These are phyloP conservation scores for Tympanuchus pallidicinctus DNA, from an alignment of 2,113 vertebrate species.

Conservation along the genomic window DNA sequence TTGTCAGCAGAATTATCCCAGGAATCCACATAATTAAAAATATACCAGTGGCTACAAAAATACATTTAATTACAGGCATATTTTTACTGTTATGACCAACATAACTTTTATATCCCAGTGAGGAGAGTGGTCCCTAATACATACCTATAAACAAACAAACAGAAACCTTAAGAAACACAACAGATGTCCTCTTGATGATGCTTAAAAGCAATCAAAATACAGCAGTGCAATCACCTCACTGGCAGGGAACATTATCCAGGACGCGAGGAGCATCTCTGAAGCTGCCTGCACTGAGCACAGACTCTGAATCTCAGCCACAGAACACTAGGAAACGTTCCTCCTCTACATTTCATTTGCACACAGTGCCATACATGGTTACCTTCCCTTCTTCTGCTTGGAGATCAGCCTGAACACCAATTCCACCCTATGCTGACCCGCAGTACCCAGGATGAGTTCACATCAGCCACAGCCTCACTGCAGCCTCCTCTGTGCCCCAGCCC, in stretches of 20 bases:
- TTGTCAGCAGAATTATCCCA: not conserved
- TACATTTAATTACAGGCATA: not conserved
- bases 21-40: not conserved
- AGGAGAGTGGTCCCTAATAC: not conserved
- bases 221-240: rapidly evolving
- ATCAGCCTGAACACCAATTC: rapidly evolving
- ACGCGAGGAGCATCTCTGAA: rapidly evolving
- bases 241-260: rapidly evolving
- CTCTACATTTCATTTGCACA: rapidly evolving
- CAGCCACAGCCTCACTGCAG: rapidly evolving
- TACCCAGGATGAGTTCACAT: rapidly evolving
- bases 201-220: no score
- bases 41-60: not conserved
- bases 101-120: not conserved
- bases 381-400: rapidly evolving
- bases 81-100: not conserved
- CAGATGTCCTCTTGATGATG: no score
- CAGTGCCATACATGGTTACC: rapidly evolving
- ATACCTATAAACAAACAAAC: no score
- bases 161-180: rapidly evolving
- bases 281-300: no score
- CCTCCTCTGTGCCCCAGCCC: not conserved
- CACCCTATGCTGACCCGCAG: rapidly evolving
- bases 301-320: rapidly evolving
- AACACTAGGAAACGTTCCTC: rapidly evolving